phyloP scores from a whole-genome alignment of 1,140 invertebrate species.

The Drosophila simulans region DNA sequence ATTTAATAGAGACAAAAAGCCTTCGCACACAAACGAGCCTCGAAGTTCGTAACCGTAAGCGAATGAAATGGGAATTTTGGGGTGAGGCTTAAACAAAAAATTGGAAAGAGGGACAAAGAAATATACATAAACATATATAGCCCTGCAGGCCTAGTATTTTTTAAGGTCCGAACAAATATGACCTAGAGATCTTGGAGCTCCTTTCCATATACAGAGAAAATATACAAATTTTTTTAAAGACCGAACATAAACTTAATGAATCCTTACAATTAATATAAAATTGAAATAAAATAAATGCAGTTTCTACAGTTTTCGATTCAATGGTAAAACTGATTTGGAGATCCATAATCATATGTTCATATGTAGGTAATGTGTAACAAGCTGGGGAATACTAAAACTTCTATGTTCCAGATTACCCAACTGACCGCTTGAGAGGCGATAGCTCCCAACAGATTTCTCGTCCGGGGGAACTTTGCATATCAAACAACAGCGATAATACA shows the following conservation, averaged over 20 bases:
- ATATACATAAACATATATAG: background rate
- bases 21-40: constrained; percentile 64
- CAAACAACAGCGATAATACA: constrained; percentile 75
- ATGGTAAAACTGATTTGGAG: no score
- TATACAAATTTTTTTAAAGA: no score
- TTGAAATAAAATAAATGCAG: no score
- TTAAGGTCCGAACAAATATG: background rate
- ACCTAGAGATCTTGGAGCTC: background rate
- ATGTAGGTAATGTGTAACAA: no score
- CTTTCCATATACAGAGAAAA: background rate
- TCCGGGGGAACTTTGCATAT: constrained; percentile 61
- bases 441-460: constrained; percentile 38
- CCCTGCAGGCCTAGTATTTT: constrained; percentile 5
- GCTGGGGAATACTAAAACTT: constrained; percentile 2
- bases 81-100: constrained; percentile 16
- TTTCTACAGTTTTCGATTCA: no score
- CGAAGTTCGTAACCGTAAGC: constrained; percentile 31
- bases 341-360: no score
- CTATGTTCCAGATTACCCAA: constrained; percentile 14
- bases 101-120: background rate
- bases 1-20: constrained; percentile 84
- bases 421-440: constrained; percentile 34
- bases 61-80: constrained; percentile 9
- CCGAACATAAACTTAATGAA: no score
- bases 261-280: no score